A percentile compares a stretch with the other conserved stretches of the same genome.
phyloP scores from a whole-genome alignment of 2,888 invertebrate genomes.

The Thymelicus sylvestris region DNA sequence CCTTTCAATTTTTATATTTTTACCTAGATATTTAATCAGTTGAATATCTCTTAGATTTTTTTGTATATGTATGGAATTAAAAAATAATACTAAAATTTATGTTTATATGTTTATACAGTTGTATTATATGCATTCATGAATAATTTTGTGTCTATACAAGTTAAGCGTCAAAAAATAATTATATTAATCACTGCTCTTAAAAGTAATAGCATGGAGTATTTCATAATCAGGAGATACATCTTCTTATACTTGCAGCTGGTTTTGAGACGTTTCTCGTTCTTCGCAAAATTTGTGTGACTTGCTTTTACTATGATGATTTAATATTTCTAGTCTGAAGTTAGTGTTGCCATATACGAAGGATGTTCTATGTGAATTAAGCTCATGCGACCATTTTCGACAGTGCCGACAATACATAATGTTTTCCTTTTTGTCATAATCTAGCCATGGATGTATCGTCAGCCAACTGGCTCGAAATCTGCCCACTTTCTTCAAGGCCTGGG shows the following conservation, averaged over 20 bases:
- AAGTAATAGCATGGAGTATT: background rate
- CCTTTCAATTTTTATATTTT: too few relatives aligned
- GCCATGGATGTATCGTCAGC: conserved; percentile 89
- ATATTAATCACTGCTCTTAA: background rate
- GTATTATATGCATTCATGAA: background rate
- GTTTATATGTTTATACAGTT: too few relatives aligned
- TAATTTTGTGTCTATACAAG: background rate
- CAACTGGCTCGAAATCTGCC: conserved; percentile 88
- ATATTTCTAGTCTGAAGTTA: conserved; percentile 85
- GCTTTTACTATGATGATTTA: conserved; percentile 91
- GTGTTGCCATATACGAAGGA: conserved; percentile 91
- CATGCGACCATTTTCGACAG: conserved; percentile 89
- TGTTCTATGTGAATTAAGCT: conserved; percentile 89
- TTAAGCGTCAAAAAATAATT: background rate
- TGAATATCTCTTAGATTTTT: too few relatives aligned
- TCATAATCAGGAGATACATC: background rate
- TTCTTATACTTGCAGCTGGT: background rate
- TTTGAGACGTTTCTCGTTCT: conserved; percentile 65
- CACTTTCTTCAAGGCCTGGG: conserved; percentile 66
- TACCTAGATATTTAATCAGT: too few relatives aligned
- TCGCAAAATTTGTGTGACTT: conserved; percentile 89
- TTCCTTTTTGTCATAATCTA: conserved; percentile 87
- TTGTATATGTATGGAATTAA: too few relatives aligned
- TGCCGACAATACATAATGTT: conserved; percentile 90
- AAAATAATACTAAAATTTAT: too few relatives aligned